Evolutionary conservation across 2,888 invertebrate species (phyloP), one percentile per base, ranked within the genome.

Genomic region (Carterocephalus palaemon): DNA sequence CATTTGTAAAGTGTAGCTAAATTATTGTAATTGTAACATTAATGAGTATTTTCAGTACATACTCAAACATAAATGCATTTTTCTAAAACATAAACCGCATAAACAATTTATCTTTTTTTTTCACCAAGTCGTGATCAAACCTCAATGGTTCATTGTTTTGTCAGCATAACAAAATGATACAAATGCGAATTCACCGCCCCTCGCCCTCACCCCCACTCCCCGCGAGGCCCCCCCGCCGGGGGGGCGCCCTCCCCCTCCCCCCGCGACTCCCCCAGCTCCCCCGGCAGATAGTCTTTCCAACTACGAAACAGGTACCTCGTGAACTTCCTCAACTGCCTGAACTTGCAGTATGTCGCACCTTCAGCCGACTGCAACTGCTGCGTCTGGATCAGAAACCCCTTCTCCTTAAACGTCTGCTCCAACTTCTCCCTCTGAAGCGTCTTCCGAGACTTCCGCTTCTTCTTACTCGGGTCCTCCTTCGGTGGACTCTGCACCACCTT

Each of bases 291-390:
- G 68, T 96, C 95, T 75, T 96, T 96, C 96, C 96, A 97, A 68
- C 95, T 96, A 59, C 96, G 89, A 63, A 96, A 96, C 51, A 97
- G 82, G 69, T 97, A 97, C 38, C 96, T 88, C 0, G 97, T 97
- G 67, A 97, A 96, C 72, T 97, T 97, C 53, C 95, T 88, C 15
- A 97, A 81, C 67, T 97, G 96, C 32, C 96, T 82, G 69, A 97
- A 97, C 73, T 97, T 97, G 75, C 97, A 97, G 64, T 96, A 97
- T 0, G 96, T 96, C 0, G 96, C 96, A 0, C 96, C 96, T 67
- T 97, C 96, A 0, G 96, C 96, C 0, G 95, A 95, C 67, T 96
- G 95, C 37, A 96, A 79, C 68, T 97, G 96, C 70, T 97, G 96
- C 0, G 96, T 97, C 70, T 97, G 96, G 43, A 97, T 96, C 33